phyloP scores from a whole-genome alignment of 2,888 invertebrate genomes.

The Prosopocoilus inquinatus region DNA sequence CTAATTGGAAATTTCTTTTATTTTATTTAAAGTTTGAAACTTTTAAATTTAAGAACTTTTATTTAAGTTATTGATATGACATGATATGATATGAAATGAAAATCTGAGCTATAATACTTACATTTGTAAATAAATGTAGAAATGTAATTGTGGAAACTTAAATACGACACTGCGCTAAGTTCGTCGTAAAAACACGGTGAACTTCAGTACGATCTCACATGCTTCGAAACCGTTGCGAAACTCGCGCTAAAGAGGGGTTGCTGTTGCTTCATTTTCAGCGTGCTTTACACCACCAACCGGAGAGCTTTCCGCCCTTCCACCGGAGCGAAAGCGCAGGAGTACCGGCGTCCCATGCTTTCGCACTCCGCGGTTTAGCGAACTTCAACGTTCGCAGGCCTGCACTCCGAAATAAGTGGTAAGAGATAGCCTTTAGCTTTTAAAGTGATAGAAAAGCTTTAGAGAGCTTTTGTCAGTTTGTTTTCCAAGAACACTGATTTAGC shows the following conservation, averaged over 20 bases:
- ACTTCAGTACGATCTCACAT: background rate
- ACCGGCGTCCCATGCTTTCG: slow-evolving; percentile 1
- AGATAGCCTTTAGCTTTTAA: background rate
- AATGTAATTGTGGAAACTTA: too few species aligned
- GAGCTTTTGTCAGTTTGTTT: background rate
- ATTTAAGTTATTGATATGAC: too few species aligned
- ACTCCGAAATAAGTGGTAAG: background rate
- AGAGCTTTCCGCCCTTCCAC: slow-evolving; percentile 6
- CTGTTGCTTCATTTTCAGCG: background rate
- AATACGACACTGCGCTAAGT: too few species aligned
- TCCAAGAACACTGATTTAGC: background rate
- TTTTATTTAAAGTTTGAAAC: too few species aligned
- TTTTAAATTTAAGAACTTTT: too few species aligned
- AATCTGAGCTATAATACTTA: too few species aligned
- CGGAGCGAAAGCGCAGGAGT: background rate
- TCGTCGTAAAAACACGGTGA: too few species aligned
- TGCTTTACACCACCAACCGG: slow-evolving; percentile 1
- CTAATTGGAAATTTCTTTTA: too few species aligned
- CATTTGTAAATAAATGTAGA: too few species aligned
- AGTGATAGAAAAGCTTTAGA: background rate
- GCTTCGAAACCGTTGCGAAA: background rate
- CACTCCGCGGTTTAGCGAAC: background rate
- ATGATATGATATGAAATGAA: too few species aligned
- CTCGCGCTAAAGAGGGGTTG: background rate
- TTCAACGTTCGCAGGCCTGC: background rate